Base-by-base conservation (phyloP, 2,113 vertebrate species). In the Uria aalge region DNA sequence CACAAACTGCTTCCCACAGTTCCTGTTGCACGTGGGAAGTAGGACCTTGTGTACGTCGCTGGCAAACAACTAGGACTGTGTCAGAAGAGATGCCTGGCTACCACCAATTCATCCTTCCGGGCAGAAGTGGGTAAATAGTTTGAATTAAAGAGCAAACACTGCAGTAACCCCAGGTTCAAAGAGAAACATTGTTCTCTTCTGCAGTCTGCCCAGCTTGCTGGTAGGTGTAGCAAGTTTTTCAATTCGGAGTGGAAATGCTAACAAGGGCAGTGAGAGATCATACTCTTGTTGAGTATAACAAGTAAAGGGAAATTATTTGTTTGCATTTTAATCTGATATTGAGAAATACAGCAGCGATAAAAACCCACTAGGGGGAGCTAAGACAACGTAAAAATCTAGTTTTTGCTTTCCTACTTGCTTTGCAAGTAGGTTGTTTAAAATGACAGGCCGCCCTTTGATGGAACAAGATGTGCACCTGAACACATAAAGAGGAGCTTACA, bases 361-460 rank as follows among this genome's bases (percentile, higher is more conserved):
- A 91, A 86, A 5, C 36, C 59, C 98, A 93, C 97, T 84, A 98
- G 98, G 73, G 97, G 98, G 98, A 91, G 98, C 97, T 94, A 67
- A 34, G 34, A 19, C 60, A 74, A 87, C 6, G 1, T 24, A 38
- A 84, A 48, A 48, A 89, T 59, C 52, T 13, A 15, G 34, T 8
- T 52, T 53, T 36, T 41, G 11, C 20, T 53, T 56, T 29, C 47
- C 60, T 40, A 40, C 40, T 40, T 40, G 40, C 40, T 40, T 40
- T 40, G 45, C 12, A 66, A 41, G 47, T 19, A 4, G 20, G 15
- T 81, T 69, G 45, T 45, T 38, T 74, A 11, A 45, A 87, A 47
- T 5, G 3, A 53, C 15, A 19, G 3, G 2, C 30, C 75, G 60
- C 38, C 57, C 23, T 84, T 67, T 55, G 71, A 43, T 60, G 47